Evolutionary conservation across 2,797 vertebrate genomes (phyloP).

Genomic region (Gallinago stenura): DNA sequence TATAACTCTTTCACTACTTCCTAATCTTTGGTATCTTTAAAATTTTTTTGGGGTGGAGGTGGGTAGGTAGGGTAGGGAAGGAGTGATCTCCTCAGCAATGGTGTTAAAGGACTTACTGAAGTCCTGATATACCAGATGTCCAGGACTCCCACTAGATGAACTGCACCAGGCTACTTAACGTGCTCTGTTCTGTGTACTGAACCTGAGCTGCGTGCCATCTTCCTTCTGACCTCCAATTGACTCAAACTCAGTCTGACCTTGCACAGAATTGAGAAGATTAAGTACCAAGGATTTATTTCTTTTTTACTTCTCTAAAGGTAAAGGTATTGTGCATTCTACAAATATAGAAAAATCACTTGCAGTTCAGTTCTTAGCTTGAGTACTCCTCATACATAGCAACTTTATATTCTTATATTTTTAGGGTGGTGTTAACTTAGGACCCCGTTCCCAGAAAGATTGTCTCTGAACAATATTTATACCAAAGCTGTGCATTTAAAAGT

Average conservation of each 20-base stretch:
- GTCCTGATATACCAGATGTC: background rate
- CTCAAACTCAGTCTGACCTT: background rate
- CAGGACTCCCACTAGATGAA: background rate
- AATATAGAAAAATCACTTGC: background rate
- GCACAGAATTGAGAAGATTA: background rate
- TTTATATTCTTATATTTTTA: background rate
- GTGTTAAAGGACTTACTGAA: background rate
- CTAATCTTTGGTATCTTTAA: too few relatives aligned
- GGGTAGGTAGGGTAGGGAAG: background rate
- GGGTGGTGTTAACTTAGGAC: background rate
- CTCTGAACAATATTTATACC: background rate
- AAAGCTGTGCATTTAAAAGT: background rate
- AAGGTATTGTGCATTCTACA: background rate
- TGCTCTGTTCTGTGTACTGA: background rate
- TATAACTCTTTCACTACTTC: background rate
- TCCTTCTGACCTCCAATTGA: background rate
- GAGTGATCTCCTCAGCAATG: background rate
- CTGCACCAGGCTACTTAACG: background rate
- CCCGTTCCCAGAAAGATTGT: background rate
- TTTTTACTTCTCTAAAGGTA: background rate
- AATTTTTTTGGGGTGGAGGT: rapidly evolving
- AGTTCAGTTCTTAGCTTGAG: background rate
- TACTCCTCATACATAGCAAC: background rate
- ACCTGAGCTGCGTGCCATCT: background rate
- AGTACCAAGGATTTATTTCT: background rate